phyloP scores from a whole-genome alignment of 2,888 invertebrate species.

The Cremastinae sp. region DNA sequence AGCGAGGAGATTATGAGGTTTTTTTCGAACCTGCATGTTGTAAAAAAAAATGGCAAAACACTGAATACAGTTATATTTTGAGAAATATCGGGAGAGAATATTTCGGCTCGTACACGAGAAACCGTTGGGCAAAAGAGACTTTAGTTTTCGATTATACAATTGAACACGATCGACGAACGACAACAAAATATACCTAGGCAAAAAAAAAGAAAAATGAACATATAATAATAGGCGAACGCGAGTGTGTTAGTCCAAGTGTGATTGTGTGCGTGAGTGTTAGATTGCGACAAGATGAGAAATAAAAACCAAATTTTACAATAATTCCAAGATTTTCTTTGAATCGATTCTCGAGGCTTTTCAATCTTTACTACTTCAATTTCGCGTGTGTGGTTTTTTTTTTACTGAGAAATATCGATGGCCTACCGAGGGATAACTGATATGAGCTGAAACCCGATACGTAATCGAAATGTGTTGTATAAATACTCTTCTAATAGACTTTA shows the following conservation, averaged over 20 bases:
- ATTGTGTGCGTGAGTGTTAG: conserved; percentile 34
- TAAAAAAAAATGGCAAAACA: conserved; percentile 5
- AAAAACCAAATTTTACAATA: conserved; percentile 56
- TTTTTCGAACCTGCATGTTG: conserved; percentile 24
- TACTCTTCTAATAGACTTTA: conserved; percentile 72
- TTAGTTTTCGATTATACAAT: conserved; percentile 12
- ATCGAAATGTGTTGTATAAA: conserved; percentile 65
- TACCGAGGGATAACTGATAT: conserved; percentile 67
- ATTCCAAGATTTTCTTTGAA: conserved; percentile 21
- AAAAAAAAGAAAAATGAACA: conserved; percentile 21
- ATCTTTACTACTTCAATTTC: conserved; percentile 22
- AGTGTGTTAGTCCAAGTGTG: conserved; percentile 15
- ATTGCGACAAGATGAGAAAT: conserved; percentile 38
- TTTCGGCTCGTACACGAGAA: conserved; percentile 14
- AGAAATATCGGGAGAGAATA: background rate
- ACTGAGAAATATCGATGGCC: conserved; percentile 68
- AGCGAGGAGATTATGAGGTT: conserved; percentile 42
- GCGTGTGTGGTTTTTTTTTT: conserved; percentile 22
- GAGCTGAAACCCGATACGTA: conserved; percentile 67
- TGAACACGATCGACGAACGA: conserved; percentile 9
- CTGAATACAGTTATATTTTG: conserved; percentile 31
- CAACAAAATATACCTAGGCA: background rate
- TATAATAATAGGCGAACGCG: conserved; percentile 41
- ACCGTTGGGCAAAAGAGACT: background rate
- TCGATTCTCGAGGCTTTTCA: conserved; percentile 23